Base-by-base conservation (phyloP, 1,140 invertebrate species). In the Trachymyrmex cornetzi region DNA sequence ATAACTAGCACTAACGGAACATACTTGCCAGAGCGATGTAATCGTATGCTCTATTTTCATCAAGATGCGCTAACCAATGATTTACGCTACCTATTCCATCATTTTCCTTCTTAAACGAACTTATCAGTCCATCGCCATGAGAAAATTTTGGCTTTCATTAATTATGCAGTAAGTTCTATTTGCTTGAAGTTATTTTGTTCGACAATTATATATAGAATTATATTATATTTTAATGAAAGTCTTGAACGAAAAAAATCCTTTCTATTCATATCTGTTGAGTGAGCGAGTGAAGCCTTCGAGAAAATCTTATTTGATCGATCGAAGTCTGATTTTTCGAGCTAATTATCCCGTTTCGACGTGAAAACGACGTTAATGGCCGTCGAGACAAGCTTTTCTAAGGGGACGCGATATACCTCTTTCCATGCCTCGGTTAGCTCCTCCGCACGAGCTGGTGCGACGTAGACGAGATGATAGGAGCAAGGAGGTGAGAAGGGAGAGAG, bases 281-380 rank as follows among this genome's bases (percentile, higher is more conserved):
- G 34, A 44, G 11, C 69, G 57, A 74, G n/a, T 12, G 7, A n/a
- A 0, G 12, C 9, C 19, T 66, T 48, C 3, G 44, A 12, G 27
- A 50, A 85, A 89, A 88, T 86, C 72, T 77, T 9, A n/a, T 53
- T 71, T n/a, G 71, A 89, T 89, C 88, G 75, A 90, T 89, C 38
- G 53, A 38, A 74, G 72, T 55, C 38, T 87, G 89, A 90, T 89
- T 89, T 89, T 77, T 34, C 85, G 12, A 81, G 88, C 80, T 87
- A 87, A 90, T 90, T 85, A 85, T 90, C 67, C 66, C 48, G 59
- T 77, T 89, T 85, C 77, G 87, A 87, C 86, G 80, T 30, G 74
- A 89, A 90, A 91, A 92, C 89, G 87, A 92, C 91, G 89, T 93
- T 93, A 93, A 93, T 93, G 92, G 88, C 89, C 91, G 91, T 86